Conservation (phyloP, 2,888 invertebrate genomes). For the Fragum fragum region DNA sequence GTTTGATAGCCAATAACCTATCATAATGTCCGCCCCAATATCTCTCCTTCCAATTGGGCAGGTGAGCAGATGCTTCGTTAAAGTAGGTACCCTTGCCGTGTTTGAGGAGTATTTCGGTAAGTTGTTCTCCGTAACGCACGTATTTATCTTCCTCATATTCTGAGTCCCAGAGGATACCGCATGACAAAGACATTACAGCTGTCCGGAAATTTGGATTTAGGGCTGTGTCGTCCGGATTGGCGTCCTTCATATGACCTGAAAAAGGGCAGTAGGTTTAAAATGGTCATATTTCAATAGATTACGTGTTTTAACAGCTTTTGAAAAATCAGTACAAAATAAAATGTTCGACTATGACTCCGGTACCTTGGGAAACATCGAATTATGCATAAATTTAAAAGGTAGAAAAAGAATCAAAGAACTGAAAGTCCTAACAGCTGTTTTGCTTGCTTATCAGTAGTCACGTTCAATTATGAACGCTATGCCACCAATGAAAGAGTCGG, state of each 20-base stretch:
- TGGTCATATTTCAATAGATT: too few species aligned
- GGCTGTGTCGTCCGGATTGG: constrained; percentile 32
- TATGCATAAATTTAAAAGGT: too few species aligned
- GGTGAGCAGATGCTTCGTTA: constrained; percentile 70
- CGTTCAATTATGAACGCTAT: too few species aligned
- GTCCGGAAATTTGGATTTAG: constrained; percentile 65
- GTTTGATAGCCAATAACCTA: constrained; percentile 69
- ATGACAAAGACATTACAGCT: constrained; percentile 35
- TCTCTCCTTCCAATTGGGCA: constrained; percentile 69
- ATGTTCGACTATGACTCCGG: too few species aligned
- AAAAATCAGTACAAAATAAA: too few species aligned
- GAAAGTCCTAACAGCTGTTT: too few species aligned
- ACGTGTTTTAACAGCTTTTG: too few species aligned
- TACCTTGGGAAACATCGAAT: too few species aligned
- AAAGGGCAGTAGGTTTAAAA: too few species aligned
- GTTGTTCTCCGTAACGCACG: neutral
- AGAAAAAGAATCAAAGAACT: too few species aligned
- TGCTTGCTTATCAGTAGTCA: too few species aligned
- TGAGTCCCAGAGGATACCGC: constrained; percentile 14
- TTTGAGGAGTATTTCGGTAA: constrained; percentile 21
- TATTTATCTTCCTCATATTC: neutral
- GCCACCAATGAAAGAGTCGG: too few species aligned
- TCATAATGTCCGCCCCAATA: constrained; percentile 76
- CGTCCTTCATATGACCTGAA: constrained; percentile 54
- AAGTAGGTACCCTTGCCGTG: constrained; percentile 72